Evolutionary conservation across 2,888 invertebrate species (phyloP), one percentile per base, ranked within the genome.

Genomic region (Andrena praecox): DNA sequence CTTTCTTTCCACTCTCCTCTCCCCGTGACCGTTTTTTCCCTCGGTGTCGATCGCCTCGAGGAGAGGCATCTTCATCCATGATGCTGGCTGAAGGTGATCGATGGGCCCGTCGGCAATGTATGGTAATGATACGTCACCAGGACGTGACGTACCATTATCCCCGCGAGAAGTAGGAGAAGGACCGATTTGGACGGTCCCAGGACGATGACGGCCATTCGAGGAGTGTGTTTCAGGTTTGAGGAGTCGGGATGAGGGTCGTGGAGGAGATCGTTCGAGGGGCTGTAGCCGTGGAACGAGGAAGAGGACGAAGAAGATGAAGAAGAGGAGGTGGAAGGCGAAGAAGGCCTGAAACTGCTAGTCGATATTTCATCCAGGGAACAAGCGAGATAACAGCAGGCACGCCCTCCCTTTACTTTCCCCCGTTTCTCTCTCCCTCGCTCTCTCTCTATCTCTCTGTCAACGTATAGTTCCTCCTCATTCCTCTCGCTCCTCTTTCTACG

Each of bases 331-430:
- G 82, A 67, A 64, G 60, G 64, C 62, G 63, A 80, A 78, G 81
- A 86, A 87, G 81, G 77, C 82, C 85, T 82, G 89, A 82, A 89
- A 87, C 91, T 91, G 91, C 91, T 90, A 90, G 91, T 91, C 92
- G 90, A 93, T 93, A 93, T 93, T 93, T 92, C 92, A 93, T 92
- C 89, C 90, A 84, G 86, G 73, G 92, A 92, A 92, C 92, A 91
- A 92, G 91, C 90, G 89, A 92, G 93, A 92, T 93, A 93, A 93
- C 93, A 91, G 86, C 89, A 87, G 88, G 89, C 87, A 88, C 88
- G 88, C 88, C 88, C 89, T 88, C 82, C 85, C 83, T 85, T 83
- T 82, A 75, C 85, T 78, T 77, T 59, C 54, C 24, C 12, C 56
- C 10, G 8, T 24, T 56, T 56, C 56, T 56, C 56, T 56, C 27